phyloP scores from a whole-genome alignment of 2,888 invertebrate genomes.

The Labia minor region DNA sequence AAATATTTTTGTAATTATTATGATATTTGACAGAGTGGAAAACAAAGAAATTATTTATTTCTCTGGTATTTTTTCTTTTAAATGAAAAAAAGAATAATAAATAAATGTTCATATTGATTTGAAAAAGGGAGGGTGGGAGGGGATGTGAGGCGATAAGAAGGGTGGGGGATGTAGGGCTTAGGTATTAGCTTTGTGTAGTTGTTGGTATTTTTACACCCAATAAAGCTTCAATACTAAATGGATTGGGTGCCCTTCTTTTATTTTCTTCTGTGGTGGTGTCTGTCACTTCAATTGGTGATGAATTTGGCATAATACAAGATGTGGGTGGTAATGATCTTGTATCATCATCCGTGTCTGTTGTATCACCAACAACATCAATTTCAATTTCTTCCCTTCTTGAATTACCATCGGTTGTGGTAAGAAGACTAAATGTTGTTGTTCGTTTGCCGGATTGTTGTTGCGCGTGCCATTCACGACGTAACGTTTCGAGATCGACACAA shows the following conservation, averaged over 20 bases:
- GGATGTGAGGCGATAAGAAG: too few relatives aligned
- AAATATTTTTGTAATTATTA: too few relatives aligned
- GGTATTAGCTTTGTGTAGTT: background rate
- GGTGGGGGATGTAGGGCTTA: too few relatives aligned
- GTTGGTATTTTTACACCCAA: conserved; percentile 35
- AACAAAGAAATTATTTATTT: too few relatives aligned
- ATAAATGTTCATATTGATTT: too few relatives aligned
- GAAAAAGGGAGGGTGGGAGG: too few relatives aligned
- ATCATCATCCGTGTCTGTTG: conserved; percentile 59
- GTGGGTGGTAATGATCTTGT: conserved; percentile 44
- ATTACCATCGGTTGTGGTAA: conserved; percentile 33
- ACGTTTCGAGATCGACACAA: conserved; percentile 72
- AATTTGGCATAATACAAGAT: conserved; percentile 38
- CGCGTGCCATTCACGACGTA: conserved; percentile 74
- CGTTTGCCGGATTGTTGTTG: conserved; percentile 40
- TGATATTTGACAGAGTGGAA: too few relatives aligned
- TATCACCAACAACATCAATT: conserved; percentile 75
- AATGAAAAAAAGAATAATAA: too few relatives aligned
- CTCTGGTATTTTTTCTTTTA: too few relatives aligned
- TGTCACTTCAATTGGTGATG: conserved; percentile 31
- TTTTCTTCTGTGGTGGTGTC: conserved; percentile 32
- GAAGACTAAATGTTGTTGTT: conserved; percentile 31
- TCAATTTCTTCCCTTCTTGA: conserved; percentile 37
- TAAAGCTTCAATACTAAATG: conserved; percentile 82
- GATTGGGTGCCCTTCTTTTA: conserved; percentile 59